Evolutionary conservation across 2,797 vertebrate genomes (phyloP).

Genomic region (Hylomyscus alleni): DNA sequence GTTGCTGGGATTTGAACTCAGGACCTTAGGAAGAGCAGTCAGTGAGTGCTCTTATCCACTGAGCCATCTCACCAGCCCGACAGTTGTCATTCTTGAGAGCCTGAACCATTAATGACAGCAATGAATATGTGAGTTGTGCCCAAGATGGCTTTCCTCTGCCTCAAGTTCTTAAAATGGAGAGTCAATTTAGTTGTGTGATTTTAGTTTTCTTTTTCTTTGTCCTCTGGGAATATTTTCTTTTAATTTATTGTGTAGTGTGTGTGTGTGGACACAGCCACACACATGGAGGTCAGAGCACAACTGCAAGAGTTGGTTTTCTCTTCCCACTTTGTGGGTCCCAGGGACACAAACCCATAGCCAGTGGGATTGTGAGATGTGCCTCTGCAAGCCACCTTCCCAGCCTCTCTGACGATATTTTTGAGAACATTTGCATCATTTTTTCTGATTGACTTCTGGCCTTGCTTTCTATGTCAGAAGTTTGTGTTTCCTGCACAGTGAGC

Average conservation of each 20-base stretch:
- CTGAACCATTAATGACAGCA: background rate
- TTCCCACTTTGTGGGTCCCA: background rate
- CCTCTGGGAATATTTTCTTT: slow-evolving; percentile 41
- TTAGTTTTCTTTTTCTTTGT: slow-evolving; percentile 46
- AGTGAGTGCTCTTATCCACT: too few species aligned
- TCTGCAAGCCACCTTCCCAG: background rate
- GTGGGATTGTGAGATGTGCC: background rate
- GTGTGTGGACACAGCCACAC: background rate
- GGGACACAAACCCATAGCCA: background rate
- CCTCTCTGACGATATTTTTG: slow-evolving; percentile 15
- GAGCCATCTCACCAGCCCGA: too few species aligned
- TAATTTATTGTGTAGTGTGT: background rate
- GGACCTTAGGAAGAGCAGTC: too few species aligned
- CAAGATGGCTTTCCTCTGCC: slow-evolving; percentile 48
- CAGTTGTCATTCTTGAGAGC: slow-evolving; percentile 69
- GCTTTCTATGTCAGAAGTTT: slow-evolving; percentile 25
- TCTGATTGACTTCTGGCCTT: slow-evolving; percentile 48
- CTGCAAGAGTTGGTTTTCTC: background rate
- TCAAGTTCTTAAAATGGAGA: slow-evolving; percentile 47
- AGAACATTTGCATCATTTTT: slow-evolving; percentile 56
- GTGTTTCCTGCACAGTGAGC: background rate
- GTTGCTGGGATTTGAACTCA: too few species aligned
- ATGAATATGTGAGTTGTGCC: background rate
- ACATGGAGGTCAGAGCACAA: background rate
- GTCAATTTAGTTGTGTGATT: slow-evolving; percentile 36